Evolutionary conservation across 1,140 invertebrate species (phyloP), one percentile per base, ranked within the genome.

Genomic region (Diploscapter pachys): DNA sequence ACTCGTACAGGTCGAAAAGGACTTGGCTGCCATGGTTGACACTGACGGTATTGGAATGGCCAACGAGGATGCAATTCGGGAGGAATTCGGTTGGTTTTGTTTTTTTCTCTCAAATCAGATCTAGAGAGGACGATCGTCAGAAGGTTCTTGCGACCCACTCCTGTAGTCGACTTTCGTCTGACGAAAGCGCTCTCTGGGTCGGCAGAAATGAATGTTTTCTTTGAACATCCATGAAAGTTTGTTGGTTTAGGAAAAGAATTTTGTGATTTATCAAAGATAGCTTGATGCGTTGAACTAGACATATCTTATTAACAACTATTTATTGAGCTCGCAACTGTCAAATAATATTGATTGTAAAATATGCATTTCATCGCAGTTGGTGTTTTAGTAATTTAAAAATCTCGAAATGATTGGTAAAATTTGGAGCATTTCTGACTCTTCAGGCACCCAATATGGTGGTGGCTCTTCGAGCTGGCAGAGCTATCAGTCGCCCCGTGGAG

Each of bases 401-500:
- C 13, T 68, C 5, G 51, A 6, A 3, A 56, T 61, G n/a, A 3
- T n/a, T 53, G 13, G 13, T 53, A 68, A 56, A 50, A 5, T 8
- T 11, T 31, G 51, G 59, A 31, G 0, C 51, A 13, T 63, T 13
- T 49, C 61, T 48, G 8, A 31, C 3, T 49, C 2, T 51, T 59
- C 8, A 69, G 13, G 5, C 51, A 5, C 52, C 0, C 51, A 48
- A 5, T 11, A 52, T 31, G 6, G 5, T 31, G 11, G 51, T 63
- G 11, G 57, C 59, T 63, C 63, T 59, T 2, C 65, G 54, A 2
- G 67, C 52, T 55, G 75, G 53, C 13, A 55, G 55, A 64, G 48
- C 50, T 70, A n/a, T 63, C 50, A 66, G 62, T 65, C 48, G 62
- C 48, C 72, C 56, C 9, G 75, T 48, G 11, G 75, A 52, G 72